Evolutionary conservation across 2,113 vertebrate genomes (phyloP), one percentile per base, ranked within the genome.

Genomic region (Misgurnus anguillicaudatus): DNA sequence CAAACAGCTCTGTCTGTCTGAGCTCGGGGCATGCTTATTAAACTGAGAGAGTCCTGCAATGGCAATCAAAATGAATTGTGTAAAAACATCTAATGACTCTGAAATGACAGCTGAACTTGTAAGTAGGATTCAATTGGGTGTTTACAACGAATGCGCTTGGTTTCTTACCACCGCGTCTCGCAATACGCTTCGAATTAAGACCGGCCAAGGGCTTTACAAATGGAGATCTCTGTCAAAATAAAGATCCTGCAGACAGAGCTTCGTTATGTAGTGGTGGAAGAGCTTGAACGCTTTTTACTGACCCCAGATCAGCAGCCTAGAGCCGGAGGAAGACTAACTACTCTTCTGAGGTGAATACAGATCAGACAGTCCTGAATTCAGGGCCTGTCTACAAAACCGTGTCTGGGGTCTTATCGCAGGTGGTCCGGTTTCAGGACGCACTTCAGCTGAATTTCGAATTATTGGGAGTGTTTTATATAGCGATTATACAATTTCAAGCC

Each of bases 341-440:
- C 61, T 73, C 74, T 36, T 67, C 69, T 51, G 64, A 36, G 74
- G 63, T 75, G 83, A 84, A 84, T 81, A 78, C 71, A 78, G 74
- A 84, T 81, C 79, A 75, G 39, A 58, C 58, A 57, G 70, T 69
- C 69, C 75, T 84, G 68, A 84, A 78, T 72, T 75, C 79, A 69
- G 51, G 62, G 75, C 47, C 78, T 81, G 79, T 80, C 55, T 78
- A 81, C 79, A 81, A 84, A 81, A n/a, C 13, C 48, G 17, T 76
- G 82, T 17, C 39, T 45, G 64, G 65, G 70, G 73, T n/a, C 53
- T 5, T 57, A 17, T 55, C 53, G n/a, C 53, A n/a, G 53, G 53
- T 57, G 53, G 53, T 14, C 8, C 7, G 7, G 4, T 19, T 55
- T 55, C 6, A 55, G 53, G 5, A 8, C n/a, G 17, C 13, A 53